phyloP scores from a whole-genome alignment of 2,888 invertebrate species.

The Athetis lepigone region DNA sequence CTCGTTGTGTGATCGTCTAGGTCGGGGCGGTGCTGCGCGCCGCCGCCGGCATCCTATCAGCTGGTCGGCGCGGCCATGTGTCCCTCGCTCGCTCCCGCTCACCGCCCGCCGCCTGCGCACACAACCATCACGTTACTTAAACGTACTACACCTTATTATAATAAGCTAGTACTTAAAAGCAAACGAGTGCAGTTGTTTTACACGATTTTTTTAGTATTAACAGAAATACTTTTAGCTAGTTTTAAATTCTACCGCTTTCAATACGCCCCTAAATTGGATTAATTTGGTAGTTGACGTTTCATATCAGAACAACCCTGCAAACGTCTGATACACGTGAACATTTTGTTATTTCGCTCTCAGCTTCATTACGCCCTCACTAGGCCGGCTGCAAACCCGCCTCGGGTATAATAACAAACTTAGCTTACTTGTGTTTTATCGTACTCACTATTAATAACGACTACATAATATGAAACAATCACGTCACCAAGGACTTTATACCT shows the following conservation, averaged over 20 bases:
- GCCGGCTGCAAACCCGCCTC: no score
- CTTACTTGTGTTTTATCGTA: no score
- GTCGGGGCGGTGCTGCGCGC: constrained; percentile 89
- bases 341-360: no score
- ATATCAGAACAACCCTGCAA: neutral
- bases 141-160: constrained; percentile 25
- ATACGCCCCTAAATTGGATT: neutral
- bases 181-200: constrained; percentile 1
- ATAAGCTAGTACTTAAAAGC: constrained; percentile 22
- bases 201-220: neutral
- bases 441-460: neutral
- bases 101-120: constrained; percentile 84
- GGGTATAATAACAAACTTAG: no score
- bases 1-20: constrained; percentile 87
- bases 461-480: neutral
- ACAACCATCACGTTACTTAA: constrained; percentile 51
- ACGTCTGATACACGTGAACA: no score
- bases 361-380: no score
- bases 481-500: constrained; percentile 11
- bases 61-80: constrained; percentile 87
- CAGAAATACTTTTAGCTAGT: no score
- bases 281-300: neutral
- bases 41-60: constrained; percentile 90
- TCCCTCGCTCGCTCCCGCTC: constrained; percentile 83
- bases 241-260: neutral